Conservation (phyloP, 2,888 invertebrate species). For the Drosophila macrospina region DNA sequence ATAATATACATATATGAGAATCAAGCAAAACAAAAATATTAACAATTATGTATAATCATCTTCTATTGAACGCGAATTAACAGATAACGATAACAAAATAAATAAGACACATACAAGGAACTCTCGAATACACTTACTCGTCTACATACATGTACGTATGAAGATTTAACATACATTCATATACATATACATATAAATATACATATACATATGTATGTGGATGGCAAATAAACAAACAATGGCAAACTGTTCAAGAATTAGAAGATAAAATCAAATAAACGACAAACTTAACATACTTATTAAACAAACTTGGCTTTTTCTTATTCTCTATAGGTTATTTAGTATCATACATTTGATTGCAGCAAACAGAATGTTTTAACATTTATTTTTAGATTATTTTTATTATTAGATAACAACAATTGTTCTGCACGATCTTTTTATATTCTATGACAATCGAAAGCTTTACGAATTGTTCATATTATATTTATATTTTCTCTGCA, state of each 20-base stretch:
- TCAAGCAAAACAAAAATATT: conserved; percentile 29
- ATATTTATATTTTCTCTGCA: no score
- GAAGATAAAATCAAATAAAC: conserved; percentile 73
- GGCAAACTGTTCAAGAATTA: conserved; percentile 69
- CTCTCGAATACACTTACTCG: conserved; percentile 48
- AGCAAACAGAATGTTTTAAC: no score
- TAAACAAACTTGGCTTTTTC: background rate
- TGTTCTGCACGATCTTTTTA: no score
- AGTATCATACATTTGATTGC: no score
- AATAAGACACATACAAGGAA: conserved; percentile 54
- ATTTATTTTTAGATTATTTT: no score
- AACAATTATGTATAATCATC: conserved; percentile 27
- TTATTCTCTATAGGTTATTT: no score
- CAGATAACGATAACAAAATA: conserved; percentile 8
- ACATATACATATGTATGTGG: conserved; percentile 22
- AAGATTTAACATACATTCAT: conserved; percentile 11
- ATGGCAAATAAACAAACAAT: conserved; percentile 38
- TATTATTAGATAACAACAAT: no score
- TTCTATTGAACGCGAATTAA: conserved; percentile 11
- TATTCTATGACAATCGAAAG: no score
- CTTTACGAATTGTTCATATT: no score
- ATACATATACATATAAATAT: no score
- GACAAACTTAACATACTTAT: conserved; percentile 57
- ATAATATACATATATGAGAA: conserved; percentile 7
- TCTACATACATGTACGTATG: conserved; percentile 32